Conservation (phyloP, 2,888 invertebrate species). For the Tanypteryx hageni region DNA sequence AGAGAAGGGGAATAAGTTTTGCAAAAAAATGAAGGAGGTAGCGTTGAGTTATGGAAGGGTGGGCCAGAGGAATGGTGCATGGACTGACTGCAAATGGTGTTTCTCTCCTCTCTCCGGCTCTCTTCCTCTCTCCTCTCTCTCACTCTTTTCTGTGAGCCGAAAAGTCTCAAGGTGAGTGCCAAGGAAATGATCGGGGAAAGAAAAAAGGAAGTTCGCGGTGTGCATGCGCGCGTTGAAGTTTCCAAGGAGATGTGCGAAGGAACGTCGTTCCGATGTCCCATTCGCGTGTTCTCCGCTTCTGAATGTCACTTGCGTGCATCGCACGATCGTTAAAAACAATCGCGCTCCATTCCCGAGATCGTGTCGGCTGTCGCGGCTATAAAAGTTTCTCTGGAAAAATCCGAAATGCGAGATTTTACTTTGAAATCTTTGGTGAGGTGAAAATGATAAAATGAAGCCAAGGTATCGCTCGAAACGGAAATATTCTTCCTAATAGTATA, state of each 20-base stretch:
- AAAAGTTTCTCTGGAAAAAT: background rate
- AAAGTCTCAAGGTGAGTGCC: conserved; percentile 58
- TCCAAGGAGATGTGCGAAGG: background rate
- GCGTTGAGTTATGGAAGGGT: conserved; percentile 58
- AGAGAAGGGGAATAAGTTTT: conserved; percentile 2
- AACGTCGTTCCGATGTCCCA: background rate
- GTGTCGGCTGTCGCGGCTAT: too few species aligned
- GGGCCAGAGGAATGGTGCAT: conserved; percentile 49
- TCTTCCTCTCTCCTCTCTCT: background rate
- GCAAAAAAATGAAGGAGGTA: conserved; percentile 23
- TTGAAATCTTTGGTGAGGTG: background rate
- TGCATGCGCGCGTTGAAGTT: background rate
- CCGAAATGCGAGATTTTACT: background rate
- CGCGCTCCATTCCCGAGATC: too few species aligned
- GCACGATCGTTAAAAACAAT: background rate
- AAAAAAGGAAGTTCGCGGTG: background rate
- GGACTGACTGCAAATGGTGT: background rate
- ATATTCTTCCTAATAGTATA: too few species aligned
- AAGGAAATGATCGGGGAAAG: conserved; percentile 1
- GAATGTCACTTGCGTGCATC: background rate
- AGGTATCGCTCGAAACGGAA: too few species aligned
- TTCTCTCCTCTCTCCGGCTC: background rate
- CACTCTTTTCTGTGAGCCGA: background rate
- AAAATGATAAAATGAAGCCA: background rate
- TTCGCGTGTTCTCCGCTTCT: background rate